These are phyloP conservation scores for Herpailurus yagouaroundi DNA, from an alignment of 2,113 vertebrate species.

Conservation along the genomic window DNA sequence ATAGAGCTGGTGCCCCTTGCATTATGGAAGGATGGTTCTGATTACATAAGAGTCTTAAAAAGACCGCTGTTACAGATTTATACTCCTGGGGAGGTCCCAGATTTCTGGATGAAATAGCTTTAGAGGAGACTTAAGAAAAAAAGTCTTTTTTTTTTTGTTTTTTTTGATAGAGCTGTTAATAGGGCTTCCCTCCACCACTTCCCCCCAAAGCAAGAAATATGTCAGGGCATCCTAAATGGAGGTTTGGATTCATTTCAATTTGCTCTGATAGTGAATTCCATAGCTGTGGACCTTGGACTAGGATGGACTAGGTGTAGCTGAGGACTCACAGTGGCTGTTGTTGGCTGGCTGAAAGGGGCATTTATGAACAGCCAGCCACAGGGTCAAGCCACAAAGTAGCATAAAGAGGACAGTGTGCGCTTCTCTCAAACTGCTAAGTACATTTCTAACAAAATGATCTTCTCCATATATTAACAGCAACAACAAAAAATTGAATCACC, in stretches of 20 bases:
- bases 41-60: slow-evolving; percentile 12
- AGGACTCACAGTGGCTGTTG: not conserved
- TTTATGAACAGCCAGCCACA: not conserved
- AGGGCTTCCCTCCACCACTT: not conserved
- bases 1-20: not conserved
- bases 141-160: not conserved
- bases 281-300: not conserved
- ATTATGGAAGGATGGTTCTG: slow-evolving; percentile 1
- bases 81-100: not conserved
- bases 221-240: not conserved
- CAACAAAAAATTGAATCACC: not conserved
- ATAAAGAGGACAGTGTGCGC: not conserved
- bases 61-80: slow-evolving; percentile 53
- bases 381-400: not conserved
- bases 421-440: not conserved
- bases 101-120: slow-evolving; percentile 33
- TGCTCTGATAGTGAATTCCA: slow-evolving; percentile 23
- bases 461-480: not conserved
- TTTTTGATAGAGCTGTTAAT: slow-evolving; percentile 15
- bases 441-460: not conserved
- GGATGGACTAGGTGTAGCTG: not conserved
- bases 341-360: not conserved
- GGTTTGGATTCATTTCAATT: slow-evolving; percentile 41
- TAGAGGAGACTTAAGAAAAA: not conserved
- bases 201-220: not conserved